Conservation (phyloP, 2,797 vertebrate genomes). For the Dryobates pubescens region DNA sequence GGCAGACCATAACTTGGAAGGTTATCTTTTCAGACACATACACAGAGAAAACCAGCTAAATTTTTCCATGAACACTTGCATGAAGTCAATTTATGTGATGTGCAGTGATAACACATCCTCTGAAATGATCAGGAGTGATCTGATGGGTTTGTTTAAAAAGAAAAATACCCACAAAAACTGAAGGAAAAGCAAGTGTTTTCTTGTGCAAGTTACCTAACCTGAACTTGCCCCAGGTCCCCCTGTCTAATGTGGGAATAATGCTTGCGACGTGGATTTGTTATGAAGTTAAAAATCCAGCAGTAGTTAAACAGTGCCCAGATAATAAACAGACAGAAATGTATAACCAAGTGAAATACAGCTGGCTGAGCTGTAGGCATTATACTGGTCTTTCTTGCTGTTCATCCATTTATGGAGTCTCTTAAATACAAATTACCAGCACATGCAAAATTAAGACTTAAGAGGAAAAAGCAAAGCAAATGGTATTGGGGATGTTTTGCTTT, state of each 20-base stretch:
- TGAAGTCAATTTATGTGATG: conserved; percentile 22
- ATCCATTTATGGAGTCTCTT: neutral
- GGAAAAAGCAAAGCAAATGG: neutral
- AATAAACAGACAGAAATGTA: neutral
- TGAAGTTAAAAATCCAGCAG: neutral
- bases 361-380: neutral
- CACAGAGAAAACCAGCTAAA: neutral
- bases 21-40: neutral
- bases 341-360: neutral
- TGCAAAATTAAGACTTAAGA: neutral
- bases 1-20: neutral
- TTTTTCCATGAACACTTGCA: neutral
- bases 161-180: neutral
- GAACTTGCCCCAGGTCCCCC: neutral
- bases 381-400: neutral
- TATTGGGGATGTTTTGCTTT: neutral
- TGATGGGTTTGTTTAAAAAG: neutral
- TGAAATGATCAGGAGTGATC: neutral
- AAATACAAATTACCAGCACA: neutral
- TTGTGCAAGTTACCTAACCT: neutral
- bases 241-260: neutral
- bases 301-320: neutral
- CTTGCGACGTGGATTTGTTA: neutral
- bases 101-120: neutral
- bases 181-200: neutral